These are phyloP conservation scores for Kryphioiulus occultus DNA, from an alignment of 2,888 invertebrate genomes.

Conservation along the genomic window DNA sequence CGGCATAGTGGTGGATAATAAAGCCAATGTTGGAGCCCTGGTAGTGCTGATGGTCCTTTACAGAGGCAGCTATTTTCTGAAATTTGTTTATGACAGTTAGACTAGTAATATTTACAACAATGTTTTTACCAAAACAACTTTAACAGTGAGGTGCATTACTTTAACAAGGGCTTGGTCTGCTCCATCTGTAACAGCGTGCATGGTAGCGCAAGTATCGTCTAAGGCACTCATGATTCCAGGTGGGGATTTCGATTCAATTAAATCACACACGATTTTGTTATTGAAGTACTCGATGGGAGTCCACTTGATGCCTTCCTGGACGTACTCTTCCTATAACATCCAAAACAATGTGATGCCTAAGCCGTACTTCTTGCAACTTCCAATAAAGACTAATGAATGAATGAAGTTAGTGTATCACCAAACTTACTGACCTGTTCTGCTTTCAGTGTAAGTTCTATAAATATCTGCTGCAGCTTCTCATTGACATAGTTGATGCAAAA, in stretches of 20 bases:
- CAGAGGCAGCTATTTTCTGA: conserved; percentile 68
- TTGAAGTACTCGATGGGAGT: conserved; percentile 74
- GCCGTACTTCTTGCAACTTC: too few species aligned
- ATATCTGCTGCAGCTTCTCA: conserved; percentile 76
- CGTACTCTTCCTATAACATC: conserved; percentile 70
- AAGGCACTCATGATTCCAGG: conserved; percentile 73
- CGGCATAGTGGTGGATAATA: conserved; percentile 73
- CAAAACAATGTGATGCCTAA: neutral
- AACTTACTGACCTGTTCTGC: conserved; percentile 70
- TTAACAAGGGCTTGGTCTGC: conserved; percentile 70
- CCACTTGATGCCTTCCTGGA: conserved; percentile 74
- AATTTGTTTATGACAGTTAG: neutral
- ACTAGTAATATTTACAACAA: too few species aligned
- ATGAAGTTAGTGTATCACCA: too few species aligned
- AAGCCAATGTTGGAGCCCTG: conserved; percentile 68
- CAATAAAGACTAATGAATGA: too few species aligned
- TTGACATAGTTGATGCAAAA: conserved; percentile 77
- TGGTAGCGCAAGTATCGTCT: conserved; percentile 74
- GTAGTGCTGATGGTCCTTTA: conserved; percentile 69
- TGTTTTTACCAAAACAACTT: neutral
- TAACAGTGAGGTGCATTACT: conserved; percentile 58
- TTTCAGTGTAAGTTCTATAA: conserved; percentile 74
- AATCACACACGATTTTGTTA: conserved; percentile 74
- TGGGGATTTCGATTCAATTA: conserved; percentile 71
- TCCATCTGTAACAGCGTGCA: conserved; percentile 72